These are phyloP conservation scores for Fopius arisanus DNA, from an alignment of 1,140 invertebrate genomes.

Conservation along the genomic window DNA sequence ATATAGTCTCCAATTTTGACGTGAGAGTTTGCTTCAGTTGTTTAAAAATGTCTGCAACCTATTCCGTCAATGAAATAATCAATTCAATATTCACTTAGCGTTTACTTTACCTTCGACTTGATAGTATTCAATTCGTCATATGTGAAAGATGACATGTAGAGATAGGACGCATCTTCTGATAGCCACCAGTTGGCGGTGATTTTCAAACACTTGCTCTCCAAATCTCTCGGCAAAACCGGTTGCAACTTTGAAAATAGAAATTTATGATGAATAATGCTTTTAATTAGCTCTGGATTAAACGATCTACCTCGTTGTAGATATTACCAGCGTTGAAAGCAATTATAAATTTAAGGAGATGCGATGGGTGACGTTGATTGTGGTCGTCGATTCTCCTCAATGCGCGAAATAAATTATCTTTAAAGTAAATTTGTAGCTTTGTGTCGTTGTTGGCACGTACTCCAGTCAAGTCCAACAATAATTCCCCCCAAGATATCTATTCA, in stretches of 20 bases:
- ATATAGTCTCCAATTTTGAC: constrained; percentile 20
- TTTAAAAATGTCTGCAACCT: constrained; percentile 38
- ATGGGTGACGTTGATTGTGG: background rate
- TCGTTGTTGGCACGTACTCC: background rate
- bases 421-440: constrained; percentile 41
- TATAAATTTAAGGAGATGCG: constrained; percentile 42
- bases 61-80: background rate
- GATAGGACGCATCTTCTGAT: constrained; percentile 40
- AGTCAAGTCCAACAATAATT: constrained; percentile 33
- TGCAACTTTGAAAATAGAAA: constrained; percentile 37
- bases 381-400: constrained; percentile 31
- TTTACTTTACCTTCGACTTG: constrained; percentile 34
- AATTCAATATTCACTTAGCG: background rate
- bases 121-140: constrained; percentile 37
- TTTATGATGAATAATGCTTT: background rate
- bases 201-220: constrained; percentile 42
- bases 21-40: constrained; percentile 41
- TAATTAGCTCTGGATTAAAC: background rate
- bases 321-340: constrained; percentile 43
- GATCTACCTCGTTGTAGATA: constrained; percentile 45
- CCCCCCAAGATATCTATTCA: constrained; percentile 41
- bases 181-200: constrained; percentile 37
- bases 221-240: constrained; percentile 18
- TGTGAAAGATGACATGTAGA: constrained; percentile 48
- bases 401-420: constrained; percentile 28